A percentile compares a stretch with the other conserved stretches of the same genome.
phyloP scores from a whole-genome alignment of 2,888 invertebrate genomes.

The Tiliacea citrago region DNA sequence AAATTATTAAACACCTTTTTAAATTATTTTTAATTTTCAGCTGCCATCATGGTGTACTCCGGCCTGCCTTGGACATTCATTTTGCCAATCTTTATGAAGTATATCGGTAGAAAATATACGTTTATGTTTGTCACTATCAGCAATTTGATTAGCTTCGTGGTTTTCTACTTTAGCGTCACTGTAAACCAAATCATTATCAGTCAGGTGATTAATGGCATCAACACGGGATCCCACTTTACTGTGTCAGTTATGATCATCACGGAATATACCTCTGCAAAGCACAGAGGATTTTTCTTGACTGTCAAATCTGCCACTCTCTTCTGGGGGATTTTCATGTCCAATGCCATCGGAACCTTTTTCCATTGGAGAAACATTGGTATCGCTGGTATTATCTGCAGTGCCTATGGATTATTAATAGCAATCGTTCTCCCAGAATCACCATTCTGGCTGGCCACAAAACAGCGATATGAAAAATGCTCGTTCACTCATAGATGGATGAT shows the following conservation, averaged over 20 bases:
- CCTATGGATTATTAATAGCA: constrained; percentile 58
- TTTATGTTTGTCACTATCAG: constrained; percentile 45
- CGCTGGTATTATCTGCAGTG: constrained; percentile 57
- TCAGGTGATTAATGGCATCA: constrained; percentile 48
- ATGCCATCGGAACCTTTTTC: constrained; percentile 71
- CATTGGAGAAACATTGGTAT: constrained; percentile 71
- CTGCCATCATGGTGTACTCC: constrained; percentile 52
- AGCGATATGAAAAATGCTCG: constrained; percentile 46
- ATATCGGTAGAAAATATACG: constrained; percentile 53
- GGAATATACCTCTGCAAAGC: constrained; percentile 51
- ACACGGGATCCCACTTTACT: constrained; percentile 47
- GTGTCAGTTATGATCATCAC: constrained; percentile 49
- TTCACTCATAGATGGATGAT: constrained; percentile 64
- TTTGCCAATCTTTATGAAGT: constrained; percentile 47
- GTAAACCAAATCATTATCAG: constrained; percentile 64
- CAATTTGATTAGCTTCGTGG: constrained; percentile 45
- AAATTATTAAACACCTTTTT: too few relatives aligned
- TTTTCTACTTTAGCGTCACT: constrained; percentile 61
- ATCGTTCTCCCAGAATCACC: constrained; percentile 73
- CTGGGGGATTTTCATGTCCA: constrained; percentile 62
- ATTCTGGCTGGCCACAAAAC: constrained; percentile 62
- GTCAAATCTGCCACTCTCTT: constrained; percentile 65
- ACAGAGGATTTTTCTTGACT: constrained; percentile 66
- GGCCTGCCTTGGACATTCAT: constrained; percentile 57
- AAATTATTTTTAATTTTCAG: constrained; percentile 46